These are phyloP conservation scores for Alcis repandata DNA, from an alignment of 2,888 invertebrate genomes.

Conservation along the genomic window DNA sequence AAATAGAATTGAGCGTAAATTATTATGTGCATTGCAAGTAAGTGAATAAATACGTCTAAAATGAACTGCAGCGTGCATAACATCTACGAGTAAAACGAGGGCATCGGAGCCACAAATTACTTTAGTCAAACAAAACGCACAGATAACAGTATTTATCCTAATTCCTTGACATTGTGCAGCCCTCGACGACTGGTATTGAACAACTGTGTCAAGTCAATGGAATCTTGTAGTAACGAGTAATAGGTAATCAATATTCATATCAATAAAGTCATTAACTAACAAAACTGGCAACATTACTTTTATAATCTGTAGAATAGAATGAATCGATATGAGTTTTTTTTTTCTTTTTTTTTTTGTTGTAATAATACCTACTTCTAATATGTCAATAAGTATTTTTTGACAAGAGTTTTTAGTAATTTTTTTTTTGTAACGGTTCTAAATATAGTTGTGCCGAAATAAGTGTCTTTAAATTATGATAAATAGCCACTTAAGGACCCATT, in stretches of 20 bases:
- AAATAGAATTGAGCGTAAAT: no score
- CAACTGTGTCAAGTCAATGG: constrained; percentile 69
- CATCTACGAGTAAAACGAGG: constrained; percentile 24
- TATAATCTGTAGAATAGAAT: neutral
- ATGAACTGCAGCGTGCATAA: constrained; percentile 11
- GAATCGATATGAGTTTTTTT: neutral
- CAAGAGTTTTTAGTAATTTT: neutral
- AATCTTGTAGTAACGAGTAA: constrained; percentile 20
- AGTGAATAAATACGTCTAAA: constrained; percentile 3
- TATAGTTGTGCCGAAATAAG: neutral
- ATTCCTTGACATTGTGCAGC: constrained; percentile 68
- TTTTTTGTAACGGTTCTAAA: neutral
- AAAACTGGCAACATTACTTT: constrained; percentile 1
- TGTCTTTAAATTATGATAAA: constrained; percentile 14
- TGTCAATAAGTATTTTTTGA: no score
- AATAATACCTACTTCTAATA: no score
- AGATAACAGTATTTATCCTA: constrained; percentile 36
- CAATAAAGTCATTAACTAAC: constrained; percentile 3
- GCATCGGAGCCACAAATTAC: constrained; percentile 32
- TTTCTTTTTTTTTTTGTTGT: neutral
- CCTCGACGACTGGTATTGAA: constrained; percentile 50
- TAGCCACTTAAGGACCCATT: neutral
- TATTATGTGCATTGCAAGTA: constrained; percentile 6
- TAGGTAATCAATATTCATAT: constrained; percentile 33
- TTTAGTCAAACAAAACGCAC: constrained; percentile 29